These are phyloP conservation scores for Callospermophilus lateralis DNA, from an alignment of 2,113 vertebrate genomes.

Conservation along the genomic window DNA sequence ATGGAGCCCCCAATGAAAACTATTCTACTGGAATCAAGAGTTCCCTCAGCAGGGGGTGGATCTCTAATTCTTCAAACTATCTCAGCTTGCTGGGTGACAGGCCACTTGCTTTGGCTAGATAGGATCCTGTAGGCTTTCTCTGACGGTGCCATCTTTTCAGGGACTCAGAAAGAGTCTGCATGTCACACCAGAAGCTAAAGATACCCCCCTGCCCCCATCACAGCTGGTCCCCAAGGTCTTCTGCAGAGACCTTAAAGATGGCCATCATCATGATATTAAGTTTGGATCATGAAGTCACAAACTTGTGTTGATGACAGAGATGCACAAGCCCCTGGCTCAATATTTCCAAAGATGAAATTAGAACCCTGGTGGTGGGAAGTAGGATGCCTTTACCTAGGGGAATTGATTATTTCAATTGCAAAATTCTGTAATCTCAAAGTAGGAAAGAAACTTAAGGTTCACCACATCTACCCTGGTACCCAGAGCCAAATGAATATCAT, in stretches of 20 bases:
- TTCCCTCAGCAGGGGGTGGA: accelerated
- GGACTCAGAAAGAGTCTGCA: not conserved
- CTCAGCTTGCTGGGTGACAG: not conserved
- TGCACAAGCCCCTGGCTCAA: no score
- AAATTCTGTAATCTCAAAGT: not conserved
- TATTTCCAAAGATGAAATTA: not conserved
- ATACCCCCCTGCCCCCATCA: no score
- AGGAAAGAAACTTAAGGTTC: not conserved
- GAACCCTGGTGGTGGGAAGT: not conserved
- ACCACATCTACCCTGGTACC: not conserved
- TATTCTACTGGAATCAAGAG: accelerated
- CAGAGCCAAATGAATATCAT: not conserved
- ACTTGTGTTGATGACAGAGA: no score
- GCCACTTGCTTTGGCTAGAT: not conserved
- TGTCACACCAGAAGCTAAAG: not conserved
- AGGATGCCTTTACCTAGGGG: not conserved
- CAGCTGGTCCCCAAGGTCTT: not conserved
- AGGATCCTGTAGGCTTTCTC: not conserved
- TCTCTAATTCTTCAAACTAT: not conserved
- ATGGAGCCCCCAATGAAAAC: not conserved
- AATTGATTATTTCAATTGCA: not conserved
- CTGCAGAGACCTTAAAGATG: not conserved
- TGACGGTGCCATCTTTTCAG: not conserved
- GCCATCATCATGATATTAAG: accelerated
- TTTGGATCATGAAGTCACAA: no score